phyloP scores from a whole-genome alignment of 2,113 vertebrate genomes.

The Cyanoderma ruficeps region DNA sequence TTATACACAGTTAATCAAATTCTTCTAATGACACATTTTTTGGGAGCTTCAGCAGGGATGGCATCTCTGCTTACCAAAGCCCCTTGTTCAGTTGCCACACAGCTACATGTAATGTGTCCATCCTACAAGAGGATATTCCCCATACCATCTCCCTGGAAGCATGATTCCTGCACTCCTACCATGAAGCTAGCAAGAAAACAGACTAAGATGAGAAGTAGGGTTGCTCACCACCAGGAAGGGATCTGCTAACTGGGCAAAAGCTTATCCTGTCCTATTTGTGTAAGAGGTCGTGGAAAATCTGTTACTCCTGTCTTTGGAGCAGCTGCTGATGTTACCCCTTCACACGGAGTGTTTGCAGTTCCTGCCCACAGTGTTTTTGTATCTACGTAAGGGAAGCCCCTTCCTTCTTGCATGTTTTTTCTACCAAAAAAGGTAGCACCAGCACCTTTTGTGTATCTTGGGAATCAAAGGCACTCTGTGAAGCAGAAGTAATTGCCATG shows the following conservation, averaged over 20 bases:
- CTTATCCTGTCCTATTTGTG: not conserved
- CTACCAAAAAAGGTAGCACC: not conserved
- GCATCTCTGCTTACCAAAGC: not conserved
- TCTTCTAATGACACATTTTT: not conserved
- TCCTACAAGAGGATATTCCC: not conserved
- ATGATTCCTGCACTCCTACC: not conserved
- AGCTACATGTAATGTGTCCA: not conserved
- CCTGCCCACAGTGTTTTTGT: not conserved
- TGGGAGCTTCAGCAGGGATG: not conserved
- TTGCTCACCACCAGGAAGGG: slow-evolving; percentile 4
- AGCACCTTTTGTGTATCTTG: not conserved
- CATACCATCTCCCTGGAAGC: not conserved
- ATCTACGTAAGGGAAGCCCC: not conserved
- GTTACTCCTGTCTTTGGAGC: not conserved
- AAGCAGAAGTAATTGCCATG: not conserved
- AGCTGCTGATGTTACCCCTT: not conserved
- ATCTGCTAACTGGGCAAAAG: slow-evolving; percentile 34
- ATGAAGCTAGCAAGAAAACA: not conserved
- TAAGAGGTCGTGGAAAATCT: not conserved
- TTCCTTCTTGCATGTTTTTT: not conserved
- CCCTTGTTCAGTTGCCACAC: not conserved
- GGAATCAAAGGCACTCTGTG: not conserved
- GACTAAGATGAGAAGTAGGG: not conserved
- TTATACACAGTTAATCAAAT: not conserved
- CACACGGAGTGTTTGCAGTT: not conserved